Base-by-base conservation (phyloP, 2,888 invertebrate species). In the Anoncus sp. region DNA sequence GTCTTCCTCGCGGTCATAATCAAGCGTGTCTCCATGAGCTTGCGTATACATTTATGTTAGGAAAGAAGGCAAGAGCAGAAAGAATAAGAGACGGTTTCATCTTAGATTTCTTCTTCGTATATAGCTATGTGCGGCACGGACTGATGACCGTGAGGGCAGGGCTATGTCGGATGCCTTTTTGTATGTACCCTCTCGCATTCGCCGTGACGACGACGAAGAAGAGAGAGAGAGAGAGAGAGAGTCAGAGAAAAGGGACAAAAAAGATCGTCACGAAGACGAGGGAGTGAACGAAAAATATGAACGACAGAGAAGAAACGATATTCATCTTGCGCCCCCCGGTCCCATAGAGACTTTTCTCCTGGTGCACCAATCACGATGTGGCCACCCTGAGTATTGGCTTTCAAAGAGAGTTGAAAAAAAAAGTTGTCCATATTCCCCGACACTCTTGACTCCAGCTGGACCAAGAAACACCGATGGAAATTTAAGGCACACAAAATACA, bases 1-100 rank as follows among this genome's bases (percentile, higher is more conserved):
- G 62, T 67, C 53, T 77, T 77, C 65, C n/a, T n/a, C n/a, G n/a
- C 35, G 63, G 57, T 74, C 74, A 87, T 85, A 85, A 87, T 87
- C 84, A 82, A 80, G 81, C 83, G 82, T 82, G 79, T 85, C 83
- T 83, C 83, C 85, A 69, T 16, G 70, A 40, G 66, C 51, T 51
- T 20, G 66, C 31, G 35, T 63, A 31, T 24, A 35, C 38, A n/a
- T 16, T 24, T 24, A 35, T 16, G 40, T 49, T 51, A 18, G 35
- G 20, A 55, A 18, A 27, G 38, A 47, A 10, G 53, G 47, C n/a
- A n/a, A n/a, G n/a, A n/a, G 31, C 3, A 18, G 53, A 53, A 40
- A 47, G 57, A 57, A 14, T 40, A 31, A 47, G 62, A 59, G 53
- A 43, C 45, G 62, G 78, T 67, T 66, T 63, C 49, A 35, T 72